A percentile compares a stretch with the other conserved stretches of the same genome.
These are phyloP conservation scores for Ceratoteleas bidentatus DNA, from an alignment of 1,140 invertebrate species.

Conservation along the genomic window DNA sequence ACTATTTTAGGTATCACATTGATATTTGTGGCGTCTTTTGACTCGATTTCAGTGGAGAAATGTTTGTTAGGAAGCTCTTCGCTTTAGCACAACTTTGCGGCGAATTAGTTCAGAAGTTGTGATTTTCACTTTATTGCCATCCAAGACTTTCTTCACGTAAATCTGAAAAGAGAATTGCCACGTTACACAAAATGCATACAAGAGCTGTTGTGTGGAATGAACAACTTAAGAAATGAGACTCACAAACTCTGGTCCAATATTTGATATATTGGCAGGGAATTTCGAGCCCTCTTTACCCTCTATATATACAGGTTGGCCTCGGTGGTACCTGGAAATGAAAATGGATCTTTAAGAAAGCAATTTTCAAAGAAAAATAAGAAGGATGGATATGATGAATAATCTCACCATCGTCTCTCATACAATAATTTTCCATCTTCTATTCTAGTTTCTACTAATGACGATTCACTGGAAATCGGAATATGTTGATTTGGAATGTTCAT, in stretches of 20 bases:
- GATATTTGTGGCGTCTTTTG: too few species aligned
- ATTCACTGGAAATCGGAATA: slow-evolving; percentile 74
- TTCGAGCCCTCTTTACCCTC: slow-evolving; percentile 92
- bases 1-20: too few species aligned
- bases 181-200: too few species aligned
- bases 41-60: slow-evolving; percentile 13
- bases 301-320: slow-evolving; percentile 95
- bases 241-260: slow-evolving; percentile 94
- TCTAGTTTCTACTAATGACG: slow-evolving; percentile 86
- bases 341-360: slow-evolving; percentile 6
- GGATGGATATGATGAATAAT: too few species aligned
- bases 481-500: slow-evolving; percentile 77
- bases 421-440: slow-evolving; percentile 97
- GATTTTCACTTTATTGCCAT: slow-evolving; percentile 91
- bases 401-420: slow-evolving; percentile 95
- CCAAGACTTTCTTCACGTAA: slow-evolving; percentile 92
- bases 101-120: slow-evolving; percentile 91
- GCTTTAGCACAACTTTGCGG: slow-evolving; percentile 93
- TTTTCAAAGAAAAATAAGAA: slow-evolving; percentile 11
- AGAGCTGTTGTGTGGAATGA: slow-evolving; percentile 29
- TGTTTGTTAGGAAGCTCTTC: slow-evolving; percentile 86
- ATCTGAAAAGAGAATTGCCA: slow-evolving; percentile 87
- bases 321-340: slow-evolving; percentile 86
- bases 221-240: slow-evolving; percentile 64
- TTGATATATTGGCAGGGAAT: slow-evolving; percentile 92